These are phyloP conservation scores for Zoanthus gigantus DNA, from an alignment of 92 coral and sea anemone genomes.

Conservation along the genomic window DNA sequence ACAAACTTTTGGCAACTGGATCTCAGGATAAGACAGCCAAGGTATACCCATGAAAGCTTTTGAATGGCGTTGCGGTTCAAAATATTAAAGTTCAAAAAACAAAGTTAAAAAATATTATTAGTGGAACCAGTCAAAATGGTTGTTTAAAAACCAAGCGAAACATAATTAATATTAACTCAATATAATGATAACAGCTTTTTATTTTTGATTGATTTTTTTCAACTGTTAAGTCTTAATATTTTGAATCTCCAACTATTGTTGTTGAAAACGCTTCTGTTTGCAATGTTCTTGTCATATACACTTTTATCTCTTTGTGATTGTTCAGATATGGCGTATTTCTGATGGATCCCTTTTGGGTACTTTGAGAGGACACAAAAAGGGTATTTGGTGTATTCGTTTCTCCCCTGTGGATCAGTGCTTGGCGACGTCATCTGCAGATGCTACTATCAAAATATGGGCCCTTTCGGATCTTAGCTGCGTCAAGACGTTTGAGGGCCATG, in stretches of 20 bases:
- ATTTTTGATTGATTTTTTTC: no score
- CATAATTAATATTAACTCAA: no score
- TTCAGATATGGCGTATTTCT: slow-evolving; percentile 81
- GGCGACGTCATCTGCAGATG: slow-evolving; percentile 90
- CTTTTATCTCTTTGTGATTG: not conserved
- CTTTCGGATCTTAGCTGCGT: slow-evolving; percentile 93
- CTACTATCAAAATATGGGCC: slow-evolving; percentile 97
- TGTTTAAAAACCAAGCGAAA: no score
- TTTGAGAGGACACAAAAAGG: slow-evolving; percentile 91
- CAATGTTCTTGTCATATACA: not conserved
- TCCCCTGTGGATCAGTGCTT: slow-evolving; percentile 96
- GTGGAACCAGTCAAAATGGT: no score
- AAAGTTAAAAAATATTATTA: no score
- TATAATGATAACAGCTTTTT: no score
- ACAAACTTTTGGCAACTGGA: slow-evolving; percentile 94
- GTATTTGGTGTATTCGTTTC: slow-evolving; percentile 93
- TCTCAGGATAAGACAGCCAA: slow-evolving; percentile 96
- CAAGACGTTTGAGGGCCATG: slow-evolving; percentile 96
- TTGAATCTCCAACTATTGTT: not conserved
- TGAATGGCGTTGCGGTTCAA: no score
- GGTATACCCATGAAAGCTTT: slow-evolving; percentile 41
- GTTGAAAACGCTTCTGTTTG: not conserved
- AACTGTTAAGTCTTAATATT: no score
- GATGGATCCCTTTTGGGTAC: slow-evolving; percentile 85
- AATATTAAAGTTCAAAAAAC: no score